phyloP scores from a whole-genome alignment of 1,140 invertebrate species.

The Camponotus pennsylvanicus region DNA sequence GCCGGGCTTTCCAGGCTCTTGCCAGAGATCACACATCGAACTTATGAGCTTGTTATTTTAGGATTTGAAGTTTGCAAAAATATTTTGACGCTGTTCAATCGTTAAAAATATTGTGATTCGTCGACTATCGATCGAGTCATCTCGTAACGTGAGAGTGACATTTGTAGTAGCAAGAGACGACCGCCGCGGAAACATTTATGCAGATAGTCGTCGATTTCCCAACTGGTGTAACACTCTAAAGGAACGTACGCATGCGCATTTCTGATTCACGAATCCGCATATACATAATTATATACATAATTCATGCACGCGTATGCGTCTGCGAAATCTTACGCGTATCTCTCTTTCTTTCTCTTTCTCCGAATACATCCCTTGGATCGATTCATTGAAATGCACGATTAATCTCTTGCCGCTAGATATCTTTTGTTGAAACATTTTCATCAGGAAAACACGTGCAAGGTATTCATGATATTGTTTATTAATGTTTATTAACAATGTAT shows the following conservation, averaged over 20 bases:
- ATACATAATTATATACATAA: conserved; percentile 53
- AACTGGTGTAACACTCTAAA: conserved; percentile 16
- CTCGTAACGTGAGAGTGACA: conserved; percentile 3
- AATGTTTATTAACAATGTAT: not conserved
- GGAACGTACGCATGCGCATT: conserved; percentile 21
- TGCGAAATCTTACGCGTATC: not conserved
- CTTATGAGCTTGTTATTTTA: not conserved
- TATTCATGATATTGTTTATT: not conserved
- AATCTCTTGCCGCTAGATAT: not conserved
- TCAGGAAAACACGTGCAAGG: no score
- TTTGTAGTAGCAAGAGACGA: conserved; percentile 17
- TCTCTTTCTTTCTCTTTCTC: not conserved
- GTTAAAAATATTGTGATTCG: not conserved
- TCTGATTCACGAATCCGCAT: conserved; percentile 46
- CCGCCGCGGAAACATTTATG: conserved; percentile 47
- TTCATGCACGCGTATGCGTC: conserved; percentile 39
- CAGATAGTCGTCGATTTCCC: conserved; percentile 26
- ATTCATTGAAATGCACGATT: conserved; percentile 5
- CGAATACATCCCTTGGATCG: not conserved
- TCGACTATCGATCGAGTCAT: conserved; percentile 14
- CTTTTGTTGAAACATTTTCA: not conserved
- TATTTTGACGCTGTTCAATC: not conserved
- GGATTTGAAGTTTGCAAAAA: not conserved
- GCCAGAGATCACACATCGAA: not conserved
- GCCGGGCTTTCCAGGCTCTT: not conserved